These are phyloP conservation scores for Ceratosolen solmsi DNA, from an alignment of 1,140 invertebrate species.

Conservation along the genomic window DNA sequence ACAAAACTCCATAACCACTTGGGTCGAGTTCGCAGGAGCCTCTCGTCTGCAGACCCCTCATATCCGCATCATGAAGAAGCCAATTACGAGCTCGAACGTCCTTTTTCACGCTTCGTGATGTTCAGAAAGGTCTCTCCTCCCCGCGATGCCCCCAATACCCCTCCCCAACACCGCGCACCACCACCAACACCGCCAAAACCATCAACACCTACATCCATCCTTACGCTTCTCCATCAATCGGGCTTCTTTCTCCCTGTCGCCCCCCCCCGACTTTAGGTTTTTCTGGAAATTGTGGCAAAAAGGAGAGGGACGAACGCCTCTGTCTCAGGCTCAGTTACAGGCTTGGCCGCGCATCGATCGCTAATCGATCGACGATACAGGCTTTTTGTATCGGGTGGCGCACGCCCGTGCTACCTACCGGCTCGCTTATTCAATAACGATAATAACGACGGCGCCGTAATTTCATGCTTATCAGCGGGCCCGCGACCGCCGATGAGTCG, in stretches of 20 bases:
- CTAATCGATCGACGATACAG: neutral
- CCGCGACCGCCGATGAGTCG: too few relatives aligned
- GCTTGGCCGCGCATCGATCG: neutral
- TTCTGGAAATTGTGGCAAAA: neutral
- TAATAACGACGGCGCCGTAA: neutral
- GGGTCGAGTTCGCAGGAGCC: neutral
- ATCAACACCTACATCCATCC: too few relatives aligned
- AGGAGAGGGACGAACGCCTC: neutral
- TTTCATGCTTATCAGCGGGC: constrained; percentile 3
- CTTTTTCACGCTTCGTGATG: neutral
- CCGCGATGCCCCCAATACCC: too few relatives aligned
- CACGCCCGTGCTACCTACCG: neutral
- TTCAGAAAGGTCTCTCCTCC: too few relatives aligned
- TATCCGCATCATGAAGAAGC: neutral
- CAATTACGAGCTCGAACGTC: neutral
- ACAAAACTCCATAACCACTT: neutral
- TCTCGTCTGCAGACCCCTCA: neutral
- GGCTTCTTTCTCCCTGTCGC: neutral
- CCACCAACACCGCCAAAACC: too few relatives aligned
- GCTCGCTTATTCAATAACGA: constrained; percentile 5
- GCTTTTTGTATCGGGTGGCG: neutral
- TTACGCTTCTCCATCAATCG: too few relatives aligned
- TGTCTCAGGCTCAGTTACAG: neutral
- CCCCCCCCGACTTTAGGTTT: neutral
- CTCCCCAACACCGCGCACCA: too few relatives aligned